These are phyloP conservation scores for Anhinga anhinga DNA, from an alignment of 2,113 vertebrate species.

Conservation along the genomic window DNA sequence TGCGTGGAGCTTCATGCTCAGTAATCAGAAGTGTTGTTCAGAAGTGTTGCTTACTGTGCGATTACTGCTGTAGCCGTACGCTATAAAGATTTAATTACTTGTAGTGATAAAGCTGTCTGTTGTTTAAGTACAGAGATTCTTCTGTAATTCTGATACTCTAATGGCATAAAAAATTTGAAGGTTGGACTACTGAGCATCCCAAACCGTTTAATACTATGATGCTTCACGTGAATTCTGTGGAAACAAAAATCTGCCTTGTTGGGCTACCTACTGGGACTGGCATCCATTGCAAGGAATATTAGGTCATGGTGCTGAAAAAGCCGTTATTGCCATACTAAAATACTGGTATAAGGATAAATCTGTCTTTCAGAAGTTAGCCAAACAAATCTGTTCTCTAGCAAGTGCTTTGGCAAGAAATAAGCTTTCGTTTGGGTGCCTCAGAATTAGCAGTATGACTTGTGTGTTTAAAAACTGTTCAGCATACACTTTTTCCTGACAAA, in stretches of 20 bases:
- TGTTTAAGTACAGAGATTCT: neutral
- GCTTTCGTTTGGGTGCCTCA: conserved; percentile 37
- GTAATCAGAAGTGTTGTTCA: neutral
- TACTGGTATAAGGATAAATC: conserved; percentile 13
- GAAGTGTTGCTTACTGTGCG: neutral
- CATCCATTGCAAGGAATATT: neutral
- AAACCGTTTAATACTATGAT: neutral
- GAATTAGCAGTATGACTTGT: neutral
- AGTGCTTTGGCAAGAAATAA: conserved; percentile 49
- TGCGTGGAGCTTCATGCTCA: neutral
- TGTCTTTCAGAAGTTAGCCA: conserved; percentile 52
- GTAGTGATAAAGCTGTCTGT: neutral
- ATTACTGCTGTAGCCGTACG: neutral
- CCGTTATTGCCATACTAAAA: neutral
- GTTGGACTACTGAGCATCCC: neutral
- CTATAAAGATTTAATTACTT: conserved; percentile 17
- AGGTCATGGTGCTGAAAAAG: neutral
- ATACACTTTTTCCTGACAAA: neutral
- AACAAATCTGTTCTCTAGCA: conserved; percentile 48
- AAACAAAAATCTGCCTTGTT: neutral
- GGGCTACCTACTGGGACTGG: neutral
- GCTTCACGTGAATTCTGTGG: neutral
- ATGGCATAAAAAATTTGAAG: neutral
- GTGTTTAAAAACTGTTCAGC: neutral
- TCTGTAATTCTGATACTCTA: neutral